phyloP scores from a whole-genome alignment of 35 echinoderm and acorn worm genomes.

The Holothuria glaberrima region DNA sequence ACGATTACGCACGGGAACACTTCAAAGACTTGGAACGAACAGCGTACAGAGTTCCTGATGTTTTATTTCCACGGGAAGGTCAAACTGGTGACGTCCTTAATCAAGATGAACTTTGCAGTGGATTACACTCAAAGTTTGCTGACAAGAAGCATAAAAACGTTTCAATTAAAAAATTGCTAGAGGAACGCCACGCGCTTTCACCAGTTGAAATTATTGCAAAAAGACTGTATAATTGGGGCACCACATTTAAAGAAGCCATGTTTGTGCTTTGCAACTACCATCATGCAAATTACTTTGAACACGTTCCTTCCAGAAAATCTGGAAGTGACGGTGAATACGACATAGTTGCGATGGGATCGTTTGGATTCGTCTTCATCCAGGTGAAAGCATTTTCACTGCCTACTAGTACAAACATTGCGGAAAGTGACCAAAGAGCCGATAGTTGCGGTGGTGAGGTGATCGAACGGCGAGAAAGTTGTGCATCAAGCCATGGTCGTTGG shows the following conservation, averaged over 20 bases:
- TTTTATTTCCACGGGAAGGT: conserved; percentile 31
- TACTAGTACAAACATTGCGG: background rate
- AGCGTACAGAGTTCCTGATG: conserved; percentile 22
- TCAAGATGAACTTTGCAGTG: background rate
- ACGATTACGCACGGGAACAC: background rate
- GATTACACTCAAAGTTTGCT: conserved; percentile 22
- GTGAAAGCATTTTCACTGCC: background rate
- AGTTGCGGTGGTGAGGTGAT: background rate
- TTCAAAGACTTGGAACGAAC: conserved; percentile 18
- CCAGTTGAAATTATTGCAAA: conserved; percentile 9
- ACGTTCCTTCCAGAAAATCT: background rate
- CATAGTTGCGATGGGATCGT: background rate
- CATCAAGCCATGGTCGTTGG: background rate
- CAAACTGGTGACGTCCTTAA: conserved; percentile 16
- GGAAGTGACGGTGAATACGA: background rate
- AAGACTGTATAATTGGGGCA: conserved; percentile 20
- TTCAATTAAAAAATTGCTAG: background rate
- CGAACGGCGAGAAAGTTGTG: background rate
- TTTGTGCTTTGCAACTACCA: conserved; percentile 23
- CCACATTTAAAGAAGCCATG: background rate
- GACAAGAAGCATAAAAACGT: conserved; percentile 5
- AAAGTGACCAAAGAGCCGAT: background rate
- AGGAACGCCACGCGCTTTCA: background rate
- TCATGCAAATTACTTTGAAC: background rate
- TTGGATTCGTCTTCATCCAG: conserved; percentile 21